phyloP scores from a whole-genome alignment of 2,113 vertebrate species.

The Pedionomus torquatus region DNA sequence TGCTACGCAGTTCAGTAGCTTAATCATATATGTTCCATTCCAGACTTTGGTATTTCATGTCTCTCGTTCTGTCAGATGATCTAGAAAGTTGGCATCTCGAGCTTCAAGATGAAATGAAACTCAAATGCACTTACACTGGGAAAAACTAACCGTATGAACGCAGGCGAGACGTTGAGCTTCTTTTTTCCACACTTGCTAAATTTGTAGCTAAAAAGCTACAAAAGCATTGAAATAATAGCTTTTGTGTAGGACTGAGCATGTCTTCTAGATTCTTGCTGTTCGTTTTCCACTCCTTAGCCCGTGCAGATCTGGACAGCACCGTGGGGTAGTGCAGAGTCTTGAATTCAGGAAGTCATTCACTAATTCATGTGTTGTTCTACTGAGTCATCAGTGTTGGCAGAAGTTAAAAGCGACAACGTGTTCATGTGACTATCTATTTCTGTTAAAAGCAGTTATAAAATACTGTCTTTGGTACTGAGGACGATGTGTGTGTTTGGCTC shows the following conservation, averaged over 20 bases:
- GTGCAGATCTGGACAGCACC: background rate
- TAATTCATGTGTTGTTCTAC: background rate
- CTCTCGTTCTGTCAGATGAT: background rate
- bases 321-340: background rate
- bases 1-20: background rate
- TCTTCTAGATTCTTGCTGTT: background rate
- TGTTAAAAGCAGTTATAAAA: slow-evolving; percentile 26
- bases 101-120: background rate
- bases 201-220: background rate
- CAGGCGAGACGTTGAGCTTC: background rate
- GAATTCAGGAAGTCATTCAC: background rate
- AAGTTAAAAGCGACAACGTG: background rate
- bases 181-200: background rate
- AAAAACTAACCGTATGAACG: background rate
- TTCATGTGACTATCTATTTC: slow-evolving; percentile 5
- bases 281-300: background rate
- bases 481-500: background rate
- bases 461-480: background rate
- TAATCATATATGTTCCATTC: background rate
- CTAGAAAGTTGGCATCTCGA: background rate
- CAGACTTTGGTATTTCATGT: background rate
- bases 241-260: background rate
- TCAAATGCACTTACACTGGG: background rate
- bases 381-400: slow-evolving; percentile 20
- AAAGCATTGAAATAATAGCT: background rate